These are phyloP conservation scores for Ormyrus pomaceus DNA, from an alignment of 2,888 invertebrate genomes.

Conservation along the genomic window DNA sequence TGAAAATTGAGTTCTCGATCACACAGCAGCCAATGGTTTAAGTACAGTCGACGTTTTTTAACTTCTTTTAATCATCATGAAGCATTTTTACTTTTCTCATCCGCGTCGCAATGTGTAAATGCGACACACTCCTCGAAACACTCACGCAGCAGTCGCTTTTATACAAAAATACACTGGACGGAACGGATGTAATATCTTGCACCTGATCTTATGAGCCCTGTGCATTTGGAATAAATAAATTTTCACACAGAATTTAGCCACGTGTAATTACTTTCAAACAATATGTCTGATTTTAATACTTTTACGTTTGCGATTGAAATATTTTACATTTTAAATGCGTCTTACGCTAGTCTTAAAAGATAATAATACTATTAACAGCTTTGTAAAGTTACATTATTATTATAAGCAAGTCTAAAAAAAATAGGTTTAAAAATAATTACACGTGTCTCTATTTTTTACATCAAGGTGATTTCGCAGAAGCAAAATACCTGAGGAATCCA, in stretches of 20 bases:
- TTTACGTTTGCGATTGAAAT: background rate
- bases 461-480: background rate
- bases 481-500: conserved; percentile 5
- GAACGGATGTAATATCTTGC: conserved; percentile 62
- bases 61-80: background rate
- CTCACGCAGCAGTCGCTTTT: conserved; percentile 38
- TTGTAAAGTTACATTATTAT: background rate
- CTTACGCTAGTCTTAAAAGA: too few relatives aligned
- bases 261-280: conserved; percentile 22
- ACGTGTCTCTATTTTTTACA: background rate
- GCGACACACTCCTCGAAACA: background rate
- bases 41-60: conserved; percentile 37
- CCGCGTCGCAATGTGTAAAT: background rate
- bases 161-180: conserved; percentile 72
- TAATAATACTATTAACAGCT: background rate
- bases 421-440: conserved; percentile 29
- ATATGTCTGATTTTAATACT: background rate
- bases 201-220: background rate
- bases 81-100: background rate
- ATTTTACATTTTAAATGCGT: background rate
- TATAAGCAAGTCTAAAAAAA: background rate
- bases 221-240: conserved; percentile 14
- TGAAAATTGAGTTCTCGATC: conserved; percentile 18
- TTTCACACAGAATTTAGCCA: conserved; percentile 1
- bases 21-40: conserved; percentile 19